Percentiles rank a stretch among this genome's conserved stretches.
phyloP scores from a whole-genome alignment of 2,888 invertebrate species.

The Mamestra brassicae region DNA sequence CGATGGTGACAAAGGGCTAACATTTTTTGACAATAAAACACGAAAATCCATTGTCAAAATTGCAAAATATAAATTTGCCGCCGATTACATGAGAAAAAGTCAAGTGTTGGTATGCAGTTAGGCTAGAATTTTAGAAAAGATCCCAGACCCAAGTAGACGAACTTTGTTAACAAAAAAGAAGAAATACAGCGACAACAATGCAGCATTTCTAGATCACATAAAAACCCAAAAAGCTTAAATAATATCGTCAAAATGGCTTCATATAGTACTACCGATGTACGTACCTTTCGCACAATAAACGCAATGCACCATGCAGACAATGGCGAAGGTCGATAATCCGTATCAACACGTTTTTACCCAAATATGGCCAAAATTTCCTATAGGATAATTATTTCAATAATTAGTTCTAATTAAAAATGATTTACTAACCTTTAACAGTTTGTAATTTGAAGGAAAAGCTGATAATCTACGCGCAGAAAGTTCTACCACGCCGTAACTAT shows the following conservation, averaged over 20 bases:
- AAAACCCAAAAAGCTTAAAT: constrained; percentile 26
- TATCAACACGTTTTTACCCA: constrained; percentile 71
- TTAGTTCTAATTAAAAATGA: constrained; percentile 59
- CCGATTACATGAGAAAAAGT: constrained; percentile 26
- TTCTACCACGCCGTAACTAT: constrained; percentile 90
- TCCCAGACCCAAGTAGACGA: not conserved
- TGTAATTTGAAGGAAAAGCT: constrained; percentile 86
- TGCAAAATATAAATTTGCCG: constrained; percentile 43
- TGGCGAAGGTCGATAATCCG: constrained; percentile 90
- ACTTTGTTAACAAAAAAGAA: constrained; percentile 1
- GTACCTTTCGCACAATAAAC: constrained; percentile 81
- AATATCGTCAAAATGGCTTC: constrained; percentile 70
- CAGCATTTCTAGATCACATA: not conserved
- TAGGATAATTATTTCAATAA: constrained; percentile 41
- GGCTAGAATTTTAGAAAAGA: not conserved
- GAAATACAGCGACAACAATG: not conserved
- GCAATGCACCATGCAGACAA: constrained; percentile 91
- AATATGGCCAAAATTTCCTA: constrained; percentile 54
- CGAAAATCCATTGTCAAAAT: constrained; percentile 23
- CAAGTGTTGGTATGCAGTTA: constrained; percentile 15
- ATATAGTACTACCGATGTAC: constrained; percentile 65
- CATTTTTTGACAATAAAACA: constrained; percentile 21
- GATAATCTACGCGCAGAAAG: constrained; percentile 87
- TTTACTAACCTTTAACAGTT: constrained; percentile 87
- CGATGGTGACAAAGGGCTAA: constrained; percentile 18